Percentiles rank a stretch among this genome's conserved stretches.
These are phyloP conservation scores for Zygogramma bicolorata DNA, from an alignment of 2,888 invertebrate genomes.

Conservation along the genomic window DNA sequence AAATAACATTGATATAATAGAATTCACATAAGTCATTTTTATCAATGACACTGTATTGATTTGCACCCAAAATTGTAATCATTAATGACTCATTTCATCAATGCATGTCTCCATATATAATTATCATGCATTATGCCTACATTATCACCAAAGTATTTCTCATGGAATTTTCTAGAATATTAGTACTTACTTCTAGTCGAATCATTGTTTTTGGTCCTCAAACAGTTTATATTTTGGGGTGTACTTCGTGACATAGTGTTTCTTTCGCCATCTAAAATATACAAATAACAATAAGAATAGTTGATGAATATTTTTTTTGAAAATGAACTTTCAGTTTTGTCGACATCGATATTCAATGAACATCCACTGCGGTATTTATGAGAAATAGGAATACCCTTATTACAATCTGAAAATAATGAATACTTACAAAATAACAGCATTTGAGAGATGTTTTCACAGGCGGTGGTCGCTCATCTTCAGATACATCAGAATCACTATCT, in stretches of 20 bases:
- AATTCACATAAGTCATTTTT: not conserved
- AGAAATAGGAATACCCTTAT: too few relatives aligned
- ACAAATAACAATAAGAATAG: not conserved
- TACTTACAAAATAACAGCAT: too few relatives aligned
- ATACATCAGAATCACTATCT: too few relatives aligned
- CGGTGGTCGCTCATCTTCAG: too few relatives aligned
- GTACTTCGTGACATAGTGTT: not conserved
- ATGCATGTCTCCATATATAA: not conserved
- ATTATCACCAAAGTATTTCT: not conserved
- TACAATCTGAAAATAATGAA: too few relatives aligned
- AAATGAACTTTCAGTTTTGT: not conserved
- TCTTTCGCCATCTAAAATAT: not conserved
- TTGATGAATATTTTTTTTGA: not conserved
- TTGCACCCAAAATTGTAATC: not conserved
- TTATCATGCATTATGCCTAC: not conserved
- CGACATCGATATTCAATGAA: not conserved
- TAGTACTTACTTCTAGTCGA: not conserved
- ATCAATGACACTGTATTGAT: too few relatives aligned
- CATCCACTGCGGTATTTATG: too few relatives aligned
- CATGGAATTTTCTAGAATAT: not conserved
- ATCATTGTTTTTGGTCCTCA: not conserved
- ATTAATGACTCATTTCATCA: not conserved
- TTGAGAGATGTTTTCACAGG: too few relatives aligned
- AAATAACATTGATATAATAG: not conserved
- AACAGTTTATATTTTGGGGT: not conserved